Conservation (phyloP, 1,140 invertebrate genomes). For the Caerostris extrusa region DNA sequence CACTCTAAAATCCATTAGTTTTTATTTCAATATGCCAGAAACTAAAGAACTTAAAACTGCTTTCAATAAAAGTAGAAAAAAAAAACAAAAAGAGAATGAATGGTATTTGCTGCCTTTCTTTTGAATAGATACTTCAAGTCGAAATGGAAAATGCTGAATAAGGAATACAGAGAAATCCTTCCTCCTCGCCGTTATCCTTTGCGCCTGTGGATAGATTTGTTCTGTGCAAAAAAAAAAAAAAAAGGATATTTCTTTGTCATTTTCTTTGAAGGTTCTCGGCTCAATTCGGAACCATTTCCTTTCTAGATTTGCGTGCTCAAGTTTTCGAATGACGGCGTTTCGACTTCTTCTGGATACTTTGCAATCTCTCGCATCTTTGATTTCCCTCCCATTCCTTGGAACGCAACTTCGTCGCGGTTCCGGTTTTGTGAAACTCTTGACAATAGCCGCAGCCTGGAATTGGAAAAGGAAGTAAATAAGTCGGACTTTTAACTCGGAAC, state of each 20-base stretch:
- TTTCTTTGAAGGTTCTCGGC: not conserved
- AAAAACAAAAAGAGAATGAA: not conserved
- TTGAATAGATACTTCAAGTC: not conserved
- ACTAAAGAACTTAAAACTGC: no score
- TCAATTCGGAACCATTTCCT: constrained; percentile 41
- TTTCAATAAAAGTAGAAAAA: no score
- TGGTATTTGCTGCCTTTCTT: not conserved
- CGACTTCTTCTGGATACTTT: constrained; percentile 46
- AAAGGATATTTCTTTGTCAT: not conserved
- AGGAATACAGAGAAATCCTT: constrained; percentile 19
- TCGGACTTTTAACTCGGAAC: constrained; percentile 14
- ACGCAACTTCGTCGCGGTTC: constrained; percentile 17
- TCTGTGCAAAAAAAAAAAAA: constrained; percentile 9
- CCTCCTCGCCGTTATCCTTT: not conserved
- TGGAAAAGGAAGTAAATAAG: constrained; percentile 48
- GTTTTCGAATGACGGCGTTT: constrained; percentile 13
- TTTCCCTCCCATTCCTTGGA: not conserved
- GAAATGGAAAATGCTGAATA: constrained; percentile 24
- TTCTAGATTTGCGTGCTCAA: constrained; percentile 54
- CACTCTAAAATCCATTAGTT: no score
- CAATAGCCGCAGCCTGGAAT: constrained; percentile 34
- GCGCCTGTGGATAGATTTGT: constrained; percentile 24
- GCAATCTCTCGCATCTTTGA: constrained; percentile 30
- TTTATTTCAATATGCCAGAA: no score
- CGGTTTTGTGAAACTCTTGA: constrained; percentile 46